These are phyloP conservation scores for Diachasmimorpha longicaudata DNA, from an alignment of 1,140 invertebrate species.

Conservation along the genomic window DNA sequence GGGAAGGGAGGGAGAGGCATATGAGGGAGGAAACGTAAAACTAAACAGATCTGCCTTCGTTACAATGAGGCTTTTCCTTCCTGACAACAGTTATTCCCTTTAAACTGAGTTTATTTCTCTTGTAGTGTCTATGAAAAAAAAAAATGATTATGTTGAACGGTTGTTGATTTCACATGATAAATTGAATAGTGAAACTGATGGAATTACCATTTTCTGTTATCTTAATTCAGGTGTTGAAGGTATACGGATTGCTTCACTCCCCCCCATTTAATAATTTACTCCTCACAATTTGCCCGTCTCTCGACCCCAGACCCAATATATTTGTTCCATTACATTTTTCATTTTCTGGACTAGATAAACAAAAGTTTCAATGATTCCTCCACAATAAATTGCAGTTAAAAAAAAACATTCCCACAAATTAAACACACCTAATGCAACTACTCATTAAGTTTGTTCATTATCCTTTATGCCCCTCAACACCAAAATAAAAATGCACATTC, in stretches of 20 bases:
- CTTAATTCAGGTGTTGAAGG: neutral
- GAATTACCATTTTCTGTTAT: neutral
- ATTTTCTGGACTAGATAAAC: neutral
- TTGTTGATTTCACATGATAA: neutral
- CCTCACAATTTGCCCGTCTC: neutral
- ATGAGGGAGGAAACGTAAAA: neutral
- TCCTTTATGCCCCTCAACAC: neutral
- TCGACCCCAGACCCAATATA: neutral
- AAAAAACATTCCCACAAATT: neutral
- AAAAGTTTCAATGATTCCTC: neutral
- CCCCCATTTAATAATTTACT: neutral
- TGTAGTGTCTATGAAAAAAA: neutral
- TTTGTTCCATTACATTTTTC: neutral
- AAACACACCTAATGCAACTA: neutral
- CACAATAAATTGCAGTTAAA: neutral
- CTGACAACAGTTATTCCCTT: neutral
- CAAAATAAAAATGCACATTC: slow-evolving; percentile 1
- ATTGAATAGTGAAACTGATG: neutral
- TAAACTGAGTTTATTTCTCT: neutral
- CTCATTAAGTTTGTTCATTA: neutral
- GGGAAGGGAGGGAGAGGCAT: neutral
- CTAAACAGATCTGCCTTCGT: neutral
- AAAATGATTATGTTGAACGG: neutral
- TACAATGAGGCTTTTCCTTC: neutral
- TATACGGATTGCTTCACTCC: neutral